Conservation (phyloP, 2,888 invertebrate species). For the Seladonia tumulorum region DNA sequence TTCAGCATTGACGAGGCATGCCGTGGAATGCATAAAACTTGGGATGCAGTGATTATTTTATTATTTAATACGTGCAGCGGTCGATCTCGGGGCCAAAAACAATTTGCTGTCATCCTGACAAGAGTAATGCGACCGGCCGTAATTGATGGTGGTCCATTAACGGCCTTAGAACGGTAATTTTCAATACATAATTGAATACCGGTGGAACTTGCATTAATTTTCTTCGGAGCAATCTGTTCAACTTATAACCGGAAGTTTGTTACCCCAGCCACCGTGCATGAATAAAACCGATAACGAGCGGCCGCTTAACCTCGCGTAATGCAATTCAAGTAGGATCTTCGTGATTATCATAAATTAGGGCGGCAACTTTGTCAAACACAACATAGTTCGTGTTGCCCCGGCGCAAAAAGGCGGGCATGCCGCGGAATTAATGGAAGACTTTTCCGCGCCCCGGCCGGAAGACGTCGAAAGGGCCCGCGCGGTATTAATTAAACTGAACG, state of each 20-base stretch:
- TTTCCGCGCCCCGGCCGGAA: not conserved
- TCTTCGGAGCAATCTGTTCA: conserved; percentile 37
- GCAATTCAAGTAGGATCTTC: conserved; percentile 56
- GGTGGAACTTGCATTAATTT: conserved; percentile 38
- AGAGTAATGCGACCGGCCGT: not conserved
- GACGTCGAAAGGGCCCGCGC: not conserved
- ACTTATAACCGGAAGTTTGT: conserved; percentile 51
- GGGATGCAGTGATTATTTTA: not conserved
- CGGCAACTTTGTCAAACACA: conserved; percentile 52
- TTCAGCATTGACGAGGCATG: no score
- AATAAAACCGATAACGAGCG: conserved; percentile 60
- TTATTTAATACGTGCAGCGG: not conserved
- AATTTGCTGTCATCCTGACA: not conserved
- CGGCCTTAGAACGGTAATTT: conserved; percentile 18
- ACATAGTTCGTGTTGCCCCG: conserved; percentile 31
- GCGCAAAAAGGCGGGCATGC: conserved; percentile 42
- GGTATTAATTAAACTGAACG: conserved; percentile 32
- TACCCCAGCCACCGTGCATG: conserved; percentile 39
- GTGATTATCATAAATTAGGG: conserved; percentile 56
- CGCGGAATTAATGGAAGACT: conserved; percentile 41
- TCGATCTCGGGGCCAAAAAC: not conserved
- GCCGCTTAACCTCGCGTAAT: conserved; percentile 48
- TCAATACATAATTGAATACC: conserved; percentile 43
- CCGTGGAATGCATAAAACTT: no score
- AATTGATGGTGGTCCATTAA: conserved; percentile 16